Conservation (phyloP, 2,797 vertebrate genomes). For the Lagodon rhomboides region DNA sequence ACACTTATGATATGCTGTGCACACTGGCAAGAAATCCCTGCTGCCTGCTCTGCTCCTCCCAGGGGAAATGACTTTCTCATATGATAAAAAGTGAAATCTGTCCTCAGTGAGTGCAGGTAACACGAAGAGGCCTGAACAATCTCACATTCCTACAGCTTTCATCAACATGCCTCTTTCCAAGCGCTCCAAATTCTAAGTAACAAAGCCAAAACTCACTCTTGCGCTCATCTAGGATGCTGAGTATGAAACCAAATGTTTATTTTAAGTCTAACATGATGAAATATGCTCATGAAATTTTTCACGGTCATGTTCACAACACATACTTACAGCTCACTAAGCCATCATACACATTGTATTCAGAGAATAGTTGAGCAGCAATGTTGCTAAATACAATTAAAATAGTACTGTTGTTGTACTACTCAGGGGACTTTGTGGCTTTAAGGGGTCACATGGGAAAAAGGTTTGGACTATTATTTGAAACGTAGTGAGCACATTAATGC, state of each 20-base stretch:
- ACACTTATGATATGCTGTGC: slow-evolving; percentile 17
- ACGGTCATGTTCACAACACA: not conserved
- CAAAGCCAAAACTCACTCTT: slow-evolving; percentile 9
- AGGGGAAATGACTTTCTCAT: slow-evolving; percentile 23
- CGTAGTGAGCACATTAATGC: not conserved
- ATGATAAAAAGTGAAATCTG: slow-evolving; percentile 39
- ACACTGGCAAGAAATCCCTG: slow-evolving; percentile 44
- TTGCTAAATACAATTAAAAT: no score
- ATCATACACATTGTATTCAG: not conserved
- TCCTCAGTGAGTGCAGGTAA: slow-evolving; percentile 38
- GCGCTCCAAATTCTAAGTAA: not conserved
- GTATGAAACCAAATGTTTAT: slow-evolving; percentile 25
- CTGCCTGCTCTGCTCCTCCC: slow-evolving; percentile 29
- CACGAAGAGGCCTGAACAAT: slow-evolving; percentile 19
- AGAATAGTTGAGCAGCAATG: not conserved
- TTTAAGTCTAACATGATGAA: not conserved
- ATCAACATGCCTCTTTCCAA: slow-evolving; percentile 19
- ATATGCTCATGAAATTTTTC: not conserved
- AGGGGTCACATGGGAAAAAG: no score
- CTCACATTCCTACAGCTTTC: slow-evolving; percentile 31
- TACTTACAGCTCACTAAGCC: slow-evolving; percentile 1
- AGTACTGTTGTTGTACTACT: no score
- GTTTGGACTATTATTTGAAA: not conserved
- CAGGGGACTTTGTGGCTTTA: no score
- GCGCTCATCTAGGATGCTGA: not conserved